Percentiles rank a stretch among this genome's conserved stretches.
Evolutionary conservation across 2,888 invertebrate species (phyloP).

Genomic region (Brassicogethes aeneus): DNA sequence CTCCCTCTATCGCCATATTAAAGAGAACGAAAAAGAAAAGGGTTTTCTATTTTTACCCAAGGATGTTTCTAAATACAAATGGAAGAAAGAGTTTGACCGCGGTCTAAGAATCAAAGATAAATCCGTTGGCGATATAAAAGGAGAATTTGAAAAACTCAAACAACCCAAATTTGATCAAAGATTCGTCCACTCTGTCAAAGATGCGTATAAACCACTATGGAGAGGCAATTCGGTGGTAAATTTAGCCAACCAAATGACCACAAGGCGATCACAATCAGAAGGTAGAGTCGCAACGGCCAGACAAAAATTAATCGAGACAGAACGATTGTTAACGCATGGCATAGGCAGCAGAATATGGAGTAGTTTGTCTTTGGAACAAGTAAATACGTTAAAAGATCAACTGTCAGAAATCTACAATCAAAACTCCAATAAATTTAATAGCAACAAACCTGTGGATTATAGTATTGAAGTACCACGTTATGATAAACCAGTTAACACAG

Average conservation of each 20-base stretch:
- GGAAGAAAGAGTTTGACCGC: conserved; percentile 67
- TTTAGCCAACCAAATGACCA: conserved; percentile 63
- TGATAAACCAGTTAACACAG: conserved; percentile 14
- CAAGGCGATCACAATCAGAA: conserved; percentile 46
- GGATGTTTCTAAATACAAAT: conserved; percentile 62
- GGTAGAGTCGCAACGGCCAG: conserved; percentile 31
- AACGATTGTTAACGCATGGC: conserved; percentile 43
- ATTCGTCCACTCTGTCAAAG: conserved; percentile 45
- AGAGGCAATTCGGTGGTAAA: conserved; percentile 75
- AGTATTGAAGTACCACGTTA: conserved; percentile 51
- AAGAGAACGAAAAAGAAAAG: conserved; percentile 69
- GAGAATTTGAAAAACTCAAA: conserved; percentile 60
- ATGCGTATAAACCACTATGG: conserved; percentile 74
- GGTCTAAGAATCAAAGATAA: conserved; percentile 75
- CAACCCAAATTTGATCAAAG: conserved; percentile 42
- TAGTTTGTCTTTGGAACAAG: conserved; percentile 76
- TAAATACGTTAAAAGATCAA: conserved; percentile 69
- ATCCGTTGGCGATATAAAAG: conserved; percentile 78
- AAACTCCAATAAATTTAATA: conserved; percentile 24
- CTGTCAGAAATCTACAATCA: conserved; percentile 71
- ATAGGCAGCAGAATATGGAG: conserved; percentile 73
- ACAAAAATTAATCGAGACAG: conserved; percentile 24
- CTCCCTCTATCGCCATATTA: conserved; percentile 65
- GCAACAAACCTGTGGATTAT: conserved; percentile 44
- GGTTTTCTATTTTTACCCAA: conserved; percentile 76